Evolutionary conservation across 2,888 invertebrate species (phyloP), one percentile per base, ranked within the genome.

Genomic region (Cecidostiba fungosa): DNA sequence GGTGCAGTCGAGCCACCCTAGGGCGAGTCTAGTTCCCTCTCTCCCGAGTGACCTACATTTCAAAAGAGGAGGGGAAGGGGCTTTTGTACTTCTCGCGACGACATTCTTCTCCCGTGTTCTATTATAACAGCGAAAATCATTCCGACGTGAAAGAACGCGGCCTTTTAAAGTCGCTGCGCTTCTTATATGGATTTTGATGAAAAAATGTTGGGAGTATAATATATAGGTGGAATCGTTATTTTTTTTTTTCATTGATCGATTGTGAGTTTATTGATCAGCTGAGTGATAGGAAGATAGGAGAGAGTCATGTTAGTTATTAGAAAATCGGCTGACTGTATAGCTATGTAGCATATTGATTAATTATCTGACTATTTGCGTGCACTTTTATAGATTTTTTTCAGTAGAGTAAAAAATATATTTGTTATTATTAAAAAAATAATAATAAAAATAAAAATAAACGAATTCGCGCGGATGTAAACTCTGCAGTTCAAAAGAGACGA

Each of bases 21-120:
- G 62, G 39, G 74, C 47, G 23, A 69, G 19, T 47, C 29, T 10
- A 23, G 14, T 12, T 12, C 26, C 32, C 16, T 66, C 39, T 16
- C 12, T 59, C 77, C 43, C 62, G 10, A 43, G 6, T 82, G 74
- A 82, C 74, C 74, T 74, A 74, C n/a, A 66, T 74, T 47, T 74
- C 47, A 47, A 3, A 23, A 70, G 0, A 32, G 23, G 14, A 29
- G 62, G 59, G 39, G 43, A 29, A 16, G 16, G 10, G 16, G 43
- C 59, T 39, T 77, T 74, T 70, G 32, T 70, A 3, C 29, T 32
- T 10, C 19, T 39, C n/a, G 70, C 39, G 70, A 36, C 32, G 50
- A 23, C 59, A n/a, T 70, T 36, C n/a, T 70, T 39, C 36, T 39
- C 36, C 10, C 36, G 50, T 50, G 50, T 50, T 16, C 19, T 50